Percentiles rank a stretch among this genome's conserved stretches.
Conservation (phyloP, 2,113 vertebrate genomes). For the Hydropotes inermis region DNA sequence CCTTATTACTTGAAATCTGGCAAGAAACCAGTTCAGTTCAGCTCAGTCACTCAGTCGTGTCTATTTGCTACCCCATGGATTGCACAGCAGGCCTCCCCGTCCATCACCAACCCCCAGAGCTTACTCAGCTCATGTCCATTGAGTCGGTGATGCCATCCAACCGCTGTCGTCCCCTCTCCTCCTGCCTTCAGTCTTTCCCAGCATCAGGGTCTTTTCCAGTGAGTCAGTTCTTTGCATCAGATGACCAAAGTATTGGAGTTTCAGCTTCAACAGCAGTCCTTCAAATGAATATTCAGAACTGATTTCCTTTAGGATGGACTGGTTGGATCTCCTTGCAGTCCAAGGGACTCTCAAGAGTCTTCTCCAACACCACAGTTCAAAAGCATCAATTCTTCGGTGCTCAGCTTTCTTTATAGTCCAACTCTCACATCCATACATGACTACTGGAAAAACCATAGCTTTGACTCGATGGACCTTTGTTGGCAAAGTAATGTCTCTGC, state of each 20-base stretch:
- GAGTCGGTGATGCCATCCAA: neutral
- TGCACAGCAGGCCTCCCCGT: neutral
- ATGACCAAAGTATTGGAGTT: neutral
- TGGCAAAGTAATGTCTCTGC: neutral
- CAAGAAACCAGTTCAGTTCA: neutral
- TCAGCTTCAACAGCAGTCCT: neutral
- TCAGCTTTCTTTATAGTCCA: neutral
- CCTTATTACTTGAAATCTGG: neutral
- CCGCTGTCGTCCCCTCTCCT: rapidly evolving
- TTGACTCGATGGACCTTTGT: rapidly evolving
- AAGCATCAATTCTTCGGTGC: neutral
- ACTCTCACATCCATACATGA: neutral
- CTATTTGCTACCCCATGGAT: neutral
- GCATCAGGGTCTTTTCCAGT: neutral
- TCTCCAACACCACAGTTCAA: neutral
- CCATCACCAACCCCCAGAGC: neutral
- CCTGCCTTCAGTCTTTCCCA: neutral
- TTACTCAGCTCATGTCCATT: neutral
- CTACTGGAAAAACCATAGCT: neutral
- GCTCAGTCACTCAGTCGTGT: neutral
- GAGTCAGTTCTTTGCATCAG: neutral
- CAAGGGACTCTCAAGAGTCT: neutral
- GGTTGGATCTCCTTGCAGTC: neutral
- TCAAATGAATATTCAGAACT: neutral
- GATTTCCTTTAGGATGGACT: neutral